phyloP scores from a whole-genome alignment of 2,888 invertebrate species.

The Drosophila histrio region DNA sequence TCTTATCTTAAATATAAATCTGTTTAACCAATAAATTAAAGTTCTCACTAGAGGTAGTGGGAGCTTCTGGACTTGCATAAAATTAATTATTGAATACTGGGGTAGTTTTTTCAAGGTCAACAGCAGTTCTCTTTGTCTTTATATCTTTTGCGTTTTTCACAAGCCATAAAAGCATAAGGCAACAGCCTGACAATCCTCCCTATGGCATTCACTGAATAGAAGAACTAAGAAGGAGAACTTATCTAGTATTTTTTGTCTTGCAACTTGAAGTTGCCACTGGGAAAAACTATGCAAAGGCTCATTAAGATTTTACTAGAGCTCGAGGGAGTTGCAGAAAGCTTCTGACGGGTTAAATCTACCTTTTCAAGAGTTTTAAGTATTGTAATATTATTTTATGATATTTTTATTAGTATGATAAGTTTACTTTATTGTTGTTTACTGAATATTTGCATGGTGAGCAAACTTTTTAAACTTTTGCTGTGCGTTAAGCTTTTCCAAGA shows the following conservation, averaged over 20 bases:
- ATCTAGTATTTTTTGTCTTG: neutral
- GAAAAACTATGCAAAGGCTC: neutral
- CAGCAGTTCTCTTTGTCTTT: neutral
- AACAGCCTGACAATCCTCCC: neutral
- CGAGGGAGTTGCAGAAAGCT: neutral
- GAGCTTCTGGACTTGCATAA: neutral
- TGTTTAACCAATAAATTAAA: neutral
- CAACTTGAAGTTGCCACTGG: neutral
- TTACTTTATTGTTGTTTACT: too few relatives aligned
- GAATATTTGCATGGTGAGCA: too few relatives aligned
- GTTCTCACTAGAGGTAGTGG: neutral
- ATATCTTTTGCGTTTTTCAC: neutral
- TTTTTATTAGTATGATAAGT: neutral
- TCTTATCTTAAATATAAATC: neutral
- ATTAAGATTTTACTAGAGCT: neutral
- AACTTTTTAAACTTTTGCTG: too few relatives aligned
- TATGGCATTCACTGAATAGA: neutral
- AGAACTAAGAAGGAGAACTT: neutral
- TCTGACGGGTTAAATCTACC: too few relatives aligned
- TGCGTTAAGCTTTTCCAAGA: too few relatives aligned
- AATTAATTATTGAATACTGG: neutral
- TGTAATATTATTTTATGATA: neutral
- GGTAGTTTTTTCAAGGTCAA: neutral
- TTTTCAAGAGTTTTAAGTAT: too few relatives aligned
- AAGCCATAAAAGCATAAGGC: neutral